Evolutionary conservation across 2,797 vertebrate genomes (phyloP).

Genomic region (Poeciliopsis gracilis): DNA sequence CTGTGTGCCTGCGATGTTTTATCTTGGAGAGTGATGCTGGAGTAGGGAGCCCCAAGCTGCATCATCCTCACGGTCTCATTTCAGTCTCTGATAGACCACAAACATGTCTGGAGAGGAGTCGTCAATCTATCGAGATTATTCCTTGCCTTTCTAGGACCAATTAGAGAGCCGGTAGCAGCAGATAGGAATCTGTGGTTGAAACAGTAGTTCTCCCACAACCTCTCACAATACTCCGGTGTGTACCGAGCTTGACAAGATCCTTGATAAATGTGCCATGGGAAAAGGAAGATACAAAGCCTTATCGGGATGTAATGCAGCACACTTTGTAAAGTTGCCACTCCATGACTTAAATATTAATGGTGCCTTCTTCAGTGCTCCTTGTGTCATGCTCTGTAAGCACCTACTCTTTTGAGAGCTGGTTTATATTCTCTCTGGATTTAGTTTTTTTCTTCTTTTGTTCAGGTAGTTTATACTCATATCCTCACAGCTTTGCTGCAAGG

Average conservation of each 20-base stretch:
- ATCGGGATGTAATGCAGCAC: slow-evolving; percentile 72
- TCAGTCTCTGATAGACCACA: slow-evolving; percentile 84
- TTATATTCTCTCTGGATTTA: slow-evolving; percentile 52
- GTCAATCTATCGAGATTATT: slow-evolving; percentile 80
- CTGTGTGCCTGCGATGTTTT: slow-evolving; percentile 69
- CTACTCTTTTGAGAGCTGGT: slow-evolving; percentile 51
- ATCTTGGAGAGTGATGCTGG: slow-evolving; percentile 66
- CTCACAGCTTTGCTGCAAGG: slow-evolving; percentile 46
- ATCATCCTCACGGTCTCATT: slow-evolving; percentile 77
- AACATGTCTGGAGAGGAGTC: slow-evolving; percentile 72
- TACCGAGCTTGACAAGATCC: slow-evolving; percentile 64
- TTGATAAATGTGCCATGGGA: slow-evolving; percentile 74
- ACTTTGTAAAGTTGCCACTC: slow-evolving; percentile 66
- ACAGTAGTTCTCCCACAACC: slow-evolving; percentile 59
- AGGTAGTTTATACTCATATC: slow-evolving; percentile 27
- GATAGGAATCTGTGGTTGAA: slow-evolving; percentile 71
- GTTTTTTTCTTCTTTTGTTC: slow-evolving; percentile 28
- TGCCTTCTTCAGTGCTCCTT: slow-evolving; percentile 49
- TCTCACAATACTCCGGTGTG: slow-evolving; percentile 61
- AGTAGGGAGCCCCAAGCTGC: slow-evolving; percentile 50
- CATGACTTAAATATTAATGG: slow-evolving; percentile 75
- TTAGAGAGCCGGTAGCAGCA: slow-evolving; percentile 69
- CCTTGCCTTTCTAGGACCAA: slow-evolving; percentile 70
- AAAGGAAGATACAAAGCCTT: slow-evolving; percentile 69
- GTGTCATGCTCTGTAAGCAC: slow-evolving; percentile 61